A percentile compares a stretch with the other conserved stretches of the same genome.
Conservation (phyloP, 1,140 invertebrate species). For the Lepidurus apus region DNA sequence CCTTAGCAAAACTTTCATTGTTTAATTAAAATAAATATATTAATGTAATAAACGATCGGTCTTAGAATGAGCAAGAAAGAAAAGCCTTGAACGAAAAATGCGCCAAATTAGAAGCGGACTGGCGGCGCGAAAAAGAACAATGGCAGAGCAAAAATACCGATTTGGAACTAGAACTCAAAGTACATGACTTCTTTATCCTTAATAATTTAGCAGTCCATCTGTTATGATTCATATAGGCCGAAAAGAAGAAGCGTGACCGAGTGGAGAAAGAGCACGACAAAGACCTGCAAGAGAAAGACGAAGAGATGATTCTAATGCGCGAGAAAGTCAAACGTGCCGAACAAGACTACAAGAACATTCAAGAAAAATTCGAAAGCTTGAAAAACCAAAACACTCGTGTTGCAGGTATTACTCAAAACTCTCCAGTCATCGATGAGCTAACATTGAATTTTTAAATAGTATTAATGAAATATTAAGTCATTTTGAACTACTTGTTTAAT, state of each 20-base stretch:
- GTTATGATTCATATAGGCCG: slow-evolving; percentile 47
- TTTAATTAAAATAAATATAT: not conserved
- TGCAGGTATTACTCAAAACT: not conserved
- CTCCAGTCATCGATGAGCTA: not conserved
- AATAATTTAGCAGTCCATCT: slow-evolving; percentile 29
- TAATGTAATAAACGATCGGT: not conserved
- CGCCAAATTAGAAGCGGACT: slow-evolving; percentile 51
- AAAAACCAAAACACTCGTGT: slow-evolving; percentile 34
- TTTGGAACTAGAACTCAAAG: slow-evolving; percentile 57
- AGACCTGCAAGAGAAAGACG: slow-evolving; percentile 58
- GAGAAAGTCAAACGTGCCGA: slow-evolving; percentile 42
- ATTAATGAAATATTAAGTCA: too few species aligned
- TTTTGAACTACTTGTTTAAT: too few species aligned
- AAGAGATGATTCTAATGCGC: slow-evolving; percentile 58
- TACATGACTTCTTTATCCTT: slow-evolving; percentile 39
- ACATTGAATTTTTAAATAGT: too few species aligned
- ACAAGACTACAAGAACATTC: slow-evolving; percentile 34
- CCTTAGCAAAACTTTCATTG: too few species aligned
- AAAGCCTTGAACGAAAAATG: slow-evolving; percentile 52
- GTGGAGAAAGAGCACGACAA: slow-evolving; percentile 56
- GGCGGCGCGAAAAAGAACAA: slow-evolving; percentile 50
- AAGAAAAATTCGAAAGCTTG: slow-evolving; percentile 34
- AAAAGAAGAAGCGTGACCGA: slow-evolving; percentile 57
- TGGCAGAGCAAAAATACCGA: slow-evolving; percentile 56
- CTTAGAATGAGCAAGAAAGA: slow-evolving; percentile 50